Base-by-base conservation (phyloP, 2,888 invertebrate genomes). In the Andrena minutula region DNA sequence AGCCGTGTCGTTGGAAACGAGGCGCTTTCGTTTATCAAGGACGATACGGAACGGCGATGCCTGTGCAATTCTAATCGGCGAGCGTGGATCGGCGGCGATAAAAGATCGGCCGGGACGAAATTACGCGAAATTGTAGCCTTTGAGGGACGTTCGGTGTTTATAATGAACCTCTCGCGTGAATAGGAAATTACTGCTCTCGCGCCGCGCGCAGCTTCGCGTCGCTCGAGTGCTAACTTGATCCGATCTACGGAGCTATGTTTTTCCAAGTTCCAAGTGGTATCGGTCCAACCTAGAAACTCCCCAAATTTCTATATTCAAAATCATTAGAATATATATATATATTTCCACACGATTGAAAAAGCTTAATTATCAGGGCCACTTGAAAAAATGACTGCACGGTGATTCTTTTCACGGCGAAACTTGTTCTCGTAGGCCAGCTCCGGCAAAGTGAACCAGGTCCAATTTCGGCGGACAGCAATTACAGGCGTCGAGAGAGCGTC, bases 381-480 rank as follows among this genome's bases (percentile, higher is more conserved):
- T 53, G 58, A 32, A 58, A 58, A 58, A 75, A 72, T 53, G 51
- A 64, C 28, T 61, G 12, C 12, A 23, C 70, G 56, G 23, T 10
- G 64, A 61, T 61, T 41, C 32, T 61, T 73, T 49, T 56, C 53
- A 64, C 47, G 32, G 30, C 51, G 41, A 35, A 49, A 66, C 71
- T 41, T 49, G 68, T 69, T 51, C 53, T 79, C 80, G 76, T 77
- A 80, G 75, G 73, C 51, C 66, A 72, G 63, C 23, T 32, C n/a
- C 16, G 8, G 30, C 49, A 26, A 47, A 75, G 61, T 41, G 61
- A 20, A 64, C 28, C 70, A 68, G 79, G 74, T 60, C 88, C 84
- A 86, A 82, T 87, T 88, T 87, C 84, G 86, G 78, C 61, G 53
- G 56, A 35, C 26, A 69, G 82, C 87, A 87, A 87, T 88, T 87